Percentiles rank a stretch among this genome's conserved stretches.
These are phyloP conservation scores for Lithophane ornitopus DNA, from an alignment of 2,888 invertebrate genomes.

Conservation along the genomic window DNA sequence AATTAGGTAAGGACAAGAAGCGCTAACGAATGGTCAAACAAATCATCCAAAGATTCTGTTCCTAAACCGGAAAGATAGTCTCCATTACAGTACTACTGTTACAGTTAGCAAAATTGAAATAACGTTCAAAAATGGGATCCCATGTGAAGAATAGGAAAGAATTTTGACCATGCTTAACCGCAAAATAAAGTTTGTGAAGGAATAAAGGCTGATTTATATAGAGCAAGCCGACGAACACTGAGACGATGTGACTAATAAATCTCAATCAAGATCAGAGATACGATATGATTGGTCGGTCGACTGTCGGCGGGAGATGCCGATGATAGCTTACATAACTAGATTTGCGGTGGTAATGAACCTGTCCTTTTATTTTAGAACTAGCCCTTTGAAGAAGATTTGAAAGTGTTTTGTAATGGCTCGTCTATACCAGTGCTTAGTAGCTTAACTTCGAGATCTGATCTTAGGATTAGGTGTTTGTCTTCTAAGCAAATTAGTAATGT, in stretches of 20 bases:
- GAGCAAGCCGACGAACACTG: constrained; percentile 76
- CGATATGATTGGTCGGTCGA: constrained; percentile 80
- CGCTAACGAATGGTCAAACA: constrained; percentile 82
- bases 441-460: background rate
- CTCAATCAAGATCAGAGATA: constrained; percentile 88
- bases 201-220: constrained; percentile 78
- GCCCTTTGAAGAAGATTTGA: constrained; percentile 61
- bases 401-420: constrained; percentile 57
- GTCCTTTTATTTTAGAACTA: constrained; percentile 75
- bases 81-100: constrained; percentile 37
- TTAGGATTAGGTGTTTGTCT: background rate
- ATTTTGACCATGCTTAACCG: constrained; percentile 43
- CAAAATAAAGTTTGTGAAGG: constrained; percentile 68
- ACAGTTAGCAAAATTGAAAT: constrained; percentile 34
- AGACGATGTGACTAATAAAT: constrained; percentile 85
- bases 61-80: constrained; percentile 72
- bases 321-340: constrained; percentile 82
- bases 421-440: constrained; percentile 15
- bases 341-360: constrained; percentile 84
- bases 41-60: constrained; percentile 74
- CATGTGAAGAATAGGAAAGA: constrained; percentile 19
- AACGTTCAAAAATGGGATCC: background rate
- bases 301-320: constrained; percentile 81
- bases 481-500: background rate
- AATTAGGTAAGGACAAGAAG: constrained; percentile 69